Percentiles rank a stretch among this genome's conserved stretches.
These are phyloP conservation scores for Eutolmus rufibarbis DNA, from an alignment of 2,888 invertebrate species.

Conservation along the genomic window DNA sequence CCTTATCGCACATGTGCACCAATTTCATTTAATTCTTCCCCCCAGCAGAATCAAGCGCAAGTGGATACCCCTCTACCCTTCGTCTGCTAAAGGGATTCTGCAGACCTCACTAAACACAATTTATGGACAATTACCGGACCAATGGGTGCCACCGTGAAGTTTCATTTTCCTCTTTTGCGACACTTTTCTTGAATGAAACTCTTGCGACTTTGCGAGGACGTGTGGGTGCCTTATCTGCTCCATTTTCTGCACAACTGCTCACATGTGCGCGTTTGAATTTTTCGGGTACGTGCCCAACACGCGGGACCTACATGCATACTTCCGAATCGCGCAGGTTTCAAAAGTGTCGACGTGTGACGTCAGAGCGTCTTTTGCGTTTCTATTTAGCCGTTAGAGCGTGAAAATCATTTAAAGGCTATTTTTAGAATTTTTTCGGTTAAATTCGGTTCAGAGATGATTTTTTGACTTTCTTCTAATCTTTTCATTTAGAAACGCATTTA, in stretches of 20 bases:
- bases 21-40: not conserved
- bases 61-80: not conserved
- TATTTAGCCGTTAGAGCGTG: not conserved
- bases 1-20: slow-evolving; percentile 39
- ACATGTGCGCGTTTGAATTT: not conserved
- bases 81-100: not conserved
- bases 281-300: not conserved
- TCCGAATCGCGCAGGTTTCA: not conserved
- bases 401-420: not conserved
- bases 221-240: slow-evolving; percentile 5
- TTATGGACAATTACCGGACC: slow-evolving; percentile 15
- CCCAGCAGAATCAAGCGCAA: not conserved
- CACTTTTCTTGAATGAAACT: not conserved
- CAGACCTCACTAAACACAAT: slow-evolving; percentile 11
- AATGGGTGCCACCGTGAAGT: not conserved
- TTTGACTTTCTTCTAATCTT: not conserved
- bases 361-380: not conserved
- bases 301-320: not conserved
- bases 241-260: slow-evolving; percentile 16
- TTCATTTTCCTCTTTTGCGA: not conserved
- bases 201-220: not conserved
- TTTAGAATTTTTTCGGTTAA: not conserved
- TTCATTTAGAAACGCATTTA: not conserved
- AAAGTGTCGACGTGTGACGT: not conserved
- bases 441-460: not conserved